Evolutionary conservation across 2,113 vertebrate genomes (phyloP).

Genomic region (Callopanchax toddi): DNA sequence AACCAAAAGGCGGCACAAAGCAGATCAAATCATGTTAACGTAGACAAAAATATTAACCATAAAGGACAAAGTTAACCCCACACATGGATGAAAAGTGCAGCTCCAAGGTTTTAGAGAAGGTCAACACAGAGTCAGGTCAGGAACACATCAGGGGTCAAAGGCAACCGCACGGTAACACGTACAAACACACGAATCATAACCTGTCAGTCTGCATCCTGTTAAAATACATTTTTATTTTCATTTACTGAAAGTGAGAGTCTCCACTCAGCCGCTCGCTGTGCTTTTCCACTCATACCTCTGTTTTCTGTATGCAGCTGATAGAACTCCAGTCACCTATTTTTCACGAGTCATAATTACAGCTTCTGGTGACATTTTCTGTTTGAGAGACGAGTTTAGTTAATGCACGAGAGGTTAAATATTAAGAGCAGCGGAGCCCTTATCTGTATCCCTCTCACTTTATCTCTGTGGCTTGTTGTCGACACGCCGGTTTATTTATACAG

Average conservation of each 20-base stretch:
- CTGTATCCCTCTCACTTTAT: slow-evolving; percentile 26
- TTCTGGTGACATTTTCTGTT: slow-evolving; percentile 25
- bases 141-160: neutral
- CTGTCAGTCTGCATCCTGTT: neutral
- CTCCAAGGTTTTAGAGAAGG: too few relatives aligned
- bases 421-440: slow-evolving; percentile 23
- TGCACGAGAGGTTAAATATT: slow-evolving; percentile 56
- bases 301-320: slow-evolving; percentile 7
- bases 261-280: neutral
- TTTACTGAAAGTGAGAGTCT: neutral
- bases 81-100: too few relatives aligned
- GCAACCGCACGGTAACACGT: neutral
- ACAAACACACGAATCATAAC: neutral
- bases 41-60: too few relatives aligned
- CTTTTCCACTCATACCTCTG: slow-evolving; percentile 5
- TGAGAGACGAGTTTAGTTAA: slow-evolving; percentile 31
- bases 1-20: too few relatives aligned
- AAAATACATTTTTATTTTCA: neutral
- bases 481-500: slow-evolving; percentile 59
- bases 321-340: slow-evolving; percentile 21
- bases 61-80: too few relatives aligned
- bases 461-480: slow-evolving; percentile 14
- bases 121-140: too few relatives aligned
- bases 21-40: too few relatives aligned
- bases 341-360: slow-evolving; percentile 39